phyloP scores from a whole-genome alignment of 2,888 invertebrate species.

The Leuctra nigra region DNA sequence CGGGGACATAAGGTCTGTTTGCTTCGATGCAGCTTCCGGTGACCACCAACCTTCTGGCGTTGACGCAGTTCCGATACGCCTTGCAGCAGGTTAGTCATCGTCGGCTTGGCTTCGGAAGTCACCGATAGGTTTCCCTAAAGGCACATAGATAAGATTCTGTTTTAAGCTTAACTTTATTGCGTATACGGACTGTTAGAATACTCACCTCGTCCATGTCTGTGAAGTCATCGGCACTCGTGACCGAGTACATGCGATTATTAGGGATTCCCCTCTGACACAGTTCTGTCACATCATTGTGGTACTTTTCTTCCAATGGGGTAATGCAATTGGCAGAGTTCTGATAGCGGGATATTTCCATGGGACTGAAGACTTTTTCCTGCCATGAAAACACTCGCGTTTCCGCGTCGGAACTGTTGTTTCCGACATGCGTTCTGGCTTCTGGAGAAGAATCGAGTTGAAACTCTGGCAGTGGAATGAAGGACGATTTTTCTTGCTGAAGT shows the following conservation, averaged over 20 bases:
- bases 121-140: conserved; percentile 21
- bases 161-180: no score
- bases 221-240: conserved; percentile 50
- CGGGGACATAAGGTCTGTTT: conserved; percentile 37
- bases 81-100: conserved; percentile 21
- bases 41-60: conserved; percentile 24
- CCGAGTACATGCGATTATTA: conserved; percentile 47
- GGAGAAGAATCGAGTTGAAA: conserved; percentile 19
- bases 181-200: no score
- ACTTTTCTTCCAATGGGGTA: conserved; percentile 52
- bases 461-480: conserved; percentile 24
- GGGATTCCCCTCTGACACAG: conserved; percentile 32
- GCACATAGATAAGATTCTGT: no score
- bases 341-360: conserved; percentile 46
- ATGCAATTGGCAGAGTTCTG: conserved; percentile 53
- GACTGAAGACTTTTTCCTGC: conserved; percentile 66
- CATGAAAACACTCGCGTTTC: conserved; percentile 49
- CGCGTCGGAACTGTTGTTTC: conserved; percentile 19
- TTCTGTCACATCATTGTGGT: conserved; percentile 42
- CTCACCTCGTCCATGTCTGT: conserved; percentile 34
- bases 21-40: conserved; percentile 20
- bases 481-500: conserved; percentile 27
- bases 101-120: conserved; percentile 26
- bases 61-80: conserved; percentile 26
- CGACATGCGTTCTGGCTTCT: not conserved